Percentiles rank a stretch among this genome's conserved stretches.
These are phyloP conservation scores for Steromphala cineraria DNA, from an alignment of 2,888 invertebrate species.

Conservation along the genomic window DNA sequence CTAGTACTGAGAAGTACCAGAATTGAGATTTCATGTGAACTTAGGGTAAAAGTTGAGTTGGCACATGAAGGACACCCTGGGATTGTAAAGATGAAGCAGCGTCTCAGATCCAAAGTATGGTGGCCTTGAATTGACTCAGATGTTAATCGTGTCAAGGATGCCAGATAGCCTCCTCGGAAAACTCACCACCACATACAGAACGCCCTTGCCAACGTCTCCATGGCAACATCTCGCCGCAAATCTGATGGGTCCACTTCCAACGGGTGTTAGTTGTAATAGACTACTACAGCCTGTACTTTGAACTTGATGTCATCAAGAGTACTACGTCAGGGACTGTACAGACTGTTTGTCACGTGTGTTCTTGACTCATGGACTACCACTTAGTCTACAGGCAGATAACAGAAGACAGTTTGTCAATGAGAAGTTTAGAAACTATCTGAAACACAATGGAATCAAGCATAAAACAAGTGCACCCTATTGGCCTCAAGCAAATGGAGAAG, in stretches of 20 bases:
- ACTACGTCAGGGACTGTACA: background rate
- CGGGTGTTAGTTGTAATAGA: constrained; percentile 43
- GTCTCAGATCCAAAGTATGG: background rate
- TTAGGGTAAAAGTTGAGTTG: background rate
- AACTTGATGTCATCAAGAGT: constrained; percentile 25
- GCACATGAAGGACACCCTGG: background rate
- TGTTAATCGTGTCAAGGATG: background rate
- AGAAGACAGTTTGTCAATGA: background rate
- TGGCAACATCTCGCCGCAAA: constrained; percentile 47
- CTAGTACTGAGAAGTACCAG: background rate
- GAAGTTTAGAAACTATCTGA: too few species aligned
- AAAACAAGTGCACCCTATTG: too few species aligned
- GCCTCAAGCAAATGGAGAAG: too few species aligned
- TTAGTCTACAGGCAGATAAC: background rate
- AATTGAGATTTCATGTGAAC: background rate
- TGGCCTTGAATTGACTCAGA: background rate
- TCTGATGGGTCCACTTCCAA: constrained; percentile 39
- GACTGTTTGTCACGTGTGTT: background rate
- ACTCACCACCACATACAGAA: background rate
- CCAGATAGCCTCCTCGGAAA: background rate
- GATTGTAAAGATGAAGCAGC: background rate
- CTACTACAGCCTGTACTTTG: constrained; percentile 47
- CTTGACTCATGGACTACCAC: background rate
- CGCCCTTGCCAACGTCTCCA: constrained; percentile 34
- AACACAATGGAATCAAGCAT: too few species aligned